Base-by-base conservation (phyloP, 2,888 invertebrate genomes). In the Brenthis ino region DNA sequence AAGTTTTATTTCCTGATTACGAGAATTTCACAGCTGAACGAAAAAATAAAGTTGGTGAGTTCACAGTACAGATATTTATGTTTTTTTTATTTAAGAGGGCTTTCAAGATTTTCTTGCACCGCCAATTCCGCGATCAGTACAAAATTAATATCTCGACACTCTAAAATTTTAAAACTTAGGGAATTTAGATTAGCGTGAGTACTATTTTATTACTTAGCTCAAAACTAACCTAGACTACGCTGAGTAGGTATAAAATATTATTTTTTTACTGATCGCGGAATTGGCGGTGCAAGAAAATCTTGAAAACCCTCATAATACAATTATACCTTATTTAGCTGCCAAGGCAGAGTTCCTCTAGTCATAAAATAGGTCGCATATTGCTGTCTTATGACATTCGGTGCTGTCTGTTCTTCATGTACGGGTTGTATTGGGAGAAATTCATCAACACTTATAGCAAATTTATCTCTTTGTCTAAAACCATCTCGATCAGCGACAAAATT, bases 251-350 rank as follows among this genome's bases (percentile, higher is more conserved):
- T 16, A 16, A 16, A 16, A 16, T 16, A 16, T 16, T 16, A 16
- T 16, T 16, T 16, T 16, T 16, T 16, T 16, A 16, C 16, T 16
- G 16, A 16, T 16, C 16, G 16, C 16, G 16, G 16, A 16, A 16
- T 16, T 16, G 16, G 16, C 16, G 16, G 16, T 16, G 16, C 16
- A 16, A 16, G 16, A 16, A 16, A 16, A 16, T 16, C 16, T 16
- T 16, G 16, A 16, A 16, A 16, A 16, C 16, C 16, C 16, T 16
- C 16, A 16, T 16, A 16, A 54, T 33, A 33, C 33, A 5, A 70
- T 74, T 74, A 71, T 69, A 74, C 57, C 64, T 74, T 74, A 70
- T 72, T 69, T 72, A 72, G 58, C 72, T 74, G 74, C 74, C 74
- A 74, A 68, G 69, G 65, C 70, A 74, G 69, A 69, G 74, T 69